Conservation (phyloP, 1,140 invertebrate genomes). For the Macrobrachium nipponense region DNA sequence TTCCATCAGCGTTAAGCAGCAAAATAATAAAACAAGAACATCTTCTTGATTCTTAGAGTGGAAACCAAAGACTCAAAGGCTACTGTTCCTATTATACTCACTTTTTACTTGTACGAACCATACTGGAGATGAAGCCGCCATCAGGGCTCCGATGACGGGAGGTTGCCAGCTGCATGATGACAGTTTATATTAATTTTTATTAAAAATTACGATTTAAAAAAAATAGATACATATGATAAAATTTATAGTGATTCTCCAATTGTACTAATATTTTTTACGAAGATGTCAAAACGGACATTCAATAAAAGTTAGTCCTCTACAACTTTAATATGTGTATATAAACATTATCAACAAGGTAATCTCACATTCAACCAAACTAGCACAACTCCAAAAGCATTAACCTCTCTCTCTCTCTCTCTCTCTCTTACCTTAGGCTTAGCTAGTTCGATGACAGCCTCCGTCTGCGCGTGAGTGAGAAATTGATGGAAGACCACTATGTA, state of each 20-base stretch:
- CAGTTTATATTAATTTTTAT: neutral
- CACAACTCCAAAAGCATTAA: neutral
- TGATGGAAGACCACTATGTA: conserved; percentile 72
- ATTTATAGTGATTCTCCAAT: no score
- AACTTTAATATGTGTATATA: neutral
- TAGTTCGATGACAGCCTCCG: conserved; percentile 69
- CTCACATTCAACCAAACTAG: conserved; percentile 34
- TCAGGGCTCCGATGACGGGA: conserved; percentile 62
- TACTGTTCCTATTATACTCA: conserved; percentile 38
- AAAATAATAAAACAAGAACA: no score
- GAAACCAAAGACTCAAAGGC: no score
- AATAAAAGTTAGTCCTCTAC: no score
- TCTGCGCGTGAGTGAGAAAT: conserved; percentile 71
- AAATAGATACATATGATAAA: neutral
- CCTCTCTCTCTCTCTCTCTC: neutral
- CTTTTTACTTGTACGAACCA: conserved; percentile 67
- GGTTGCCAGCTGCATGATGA: conserved; percentile 59
- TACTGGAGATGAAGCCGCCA: conserved; percentile 65
- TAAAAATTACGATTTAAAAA: neutral
- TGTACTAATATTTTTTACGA: no score
- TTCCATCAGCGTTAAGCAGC: no score
- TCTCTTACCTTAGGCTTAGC: conserved; percentile 71
- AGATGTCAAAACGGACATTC: no score
- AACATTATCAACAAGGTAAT: neutral
- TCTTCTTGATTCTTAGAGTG: no score